phyloP scores from a whole-genome alignment of 2,888 invertebrate species.

The Apotomis betuletana region DNA sequence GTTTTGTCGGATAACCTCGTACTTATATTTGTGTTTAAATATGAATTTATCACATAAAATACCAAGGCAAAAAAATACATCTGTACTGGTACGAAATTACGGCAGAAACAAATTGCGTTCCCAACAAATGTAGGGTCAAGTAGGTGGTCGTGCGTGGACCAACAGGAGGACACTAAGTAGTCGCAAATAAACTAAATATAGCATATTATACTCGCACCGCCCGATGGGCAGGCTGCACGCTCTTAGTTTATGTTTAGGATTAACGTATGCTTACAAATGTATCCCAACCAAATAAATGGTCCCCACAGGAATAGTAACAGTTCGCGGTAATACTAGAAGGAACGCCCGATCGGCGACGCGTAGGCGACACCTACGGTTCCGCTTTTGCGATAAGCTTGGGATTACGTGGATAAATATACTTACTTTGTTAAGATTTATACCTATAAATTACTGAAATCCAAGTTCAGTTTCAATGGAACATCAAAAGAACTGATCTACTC shows the following conservation, averaged over 20 bases:
- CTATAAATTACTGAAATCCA: no score
- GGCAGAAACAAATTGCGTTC: no score
- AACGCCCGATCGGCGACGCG: not conserved
- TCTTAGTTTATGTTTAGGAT: slow-evolving; percentile 34
- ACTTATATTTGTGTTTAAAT: no score
- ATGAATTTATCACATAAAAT: no score
- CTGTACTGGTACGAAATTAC: no score
- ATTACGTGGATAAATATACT: not conserved
- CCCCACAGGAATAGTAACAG: slow-evolving; percentile 25
- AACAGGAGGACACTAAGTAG: not conserved
- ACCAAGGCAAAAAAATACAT: no score
- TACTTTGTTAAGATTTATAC: no score
- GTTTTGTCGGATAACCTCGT: no score
- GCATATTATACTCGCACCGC: not conserved
- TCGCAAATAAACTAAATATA: slow-evolving; percentile 4
- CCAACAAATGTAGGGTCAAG: no score
- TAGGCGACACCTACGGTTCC: not conserved
- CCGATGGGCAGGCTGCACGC: slow-evolving; percentile 3
- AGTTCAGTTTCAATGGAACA: no score
- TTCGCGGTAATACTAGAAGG: slow-evolving; percentile 21
- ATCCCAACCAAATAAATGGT: slow-evolving; percentile 36
- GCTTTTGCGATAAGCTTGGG: not conserved
- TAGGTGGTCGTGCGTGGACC: not conserved
- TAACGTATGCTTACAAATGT: slow-evolving; percentile 32
- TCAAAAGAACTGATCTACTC: no score